These are phyloP conservation scores for Zaprionus tsacasi DNA, from an alignment of 1,140 invertebrate genomes.

Conservation along the genomic window DNA sequence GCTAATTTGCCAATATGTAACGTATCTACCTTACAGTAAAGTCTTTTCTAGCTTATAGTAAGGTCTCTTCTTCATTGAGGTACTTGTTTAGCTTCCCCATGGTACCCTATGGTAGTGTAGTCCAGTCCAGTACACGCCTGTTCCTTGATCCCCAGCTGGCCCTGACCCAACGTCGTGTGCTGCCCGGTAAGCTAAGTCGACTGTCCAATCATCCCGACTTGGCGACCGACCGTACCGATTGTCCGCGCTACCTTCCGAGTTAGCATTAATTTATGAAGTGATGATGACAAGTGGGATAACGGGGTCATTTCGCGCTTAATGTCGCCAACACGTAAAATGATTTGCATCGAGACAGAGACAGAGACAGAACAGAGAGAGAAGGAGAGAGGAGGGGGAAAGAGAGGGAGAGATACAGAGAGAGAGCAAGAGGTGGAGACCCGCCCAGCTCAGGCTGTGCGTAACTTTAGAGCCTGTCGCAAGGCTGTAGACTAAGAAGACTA, in stretches of 20 bases:
- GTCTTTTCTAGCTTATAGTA: too few relatives aligned
- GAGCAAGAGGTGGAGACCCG: background rate
- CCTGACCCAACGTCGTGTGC: slow-evolving; percentile 14
- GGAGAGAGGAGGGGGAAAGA: too few relatives aligned
- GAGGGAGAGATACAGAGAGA: background rate
- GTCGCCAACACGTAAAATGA: slow-evolving; percentile 83
- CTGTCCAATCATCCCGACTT: slow-evolving; percentile 13
- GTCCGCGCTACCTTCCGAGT: slow-evolving; percentile 49
- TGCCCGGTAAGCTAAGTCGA: slow-evolving; percentile 15
- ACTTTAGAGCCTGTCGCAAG: slow-evolving; percentile 74
- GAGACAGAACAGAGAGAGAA: background rate
- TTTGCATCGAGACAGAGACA: slow-evolving; percentile 66
- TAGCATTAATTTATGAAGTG: slow-evolving; percentile 83
- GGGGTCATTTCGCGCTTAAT: slow-evolving; percentile 83
- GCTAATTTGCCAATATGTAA: too few relatives aligned
- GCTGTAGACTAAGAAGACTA: slow-evolving; percentile 40
- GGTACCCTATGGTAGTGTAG: background rate
- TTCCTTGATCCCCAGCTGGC: background rate
- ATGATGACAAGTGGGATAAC: slow-evolving; percentile 84
- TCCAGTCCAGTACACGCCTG: slow-evolving; percentile 5
- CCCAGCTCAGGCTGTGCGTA: slow-evolving; percentile 42
- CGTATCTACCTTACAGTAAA: too few relatives aligned
- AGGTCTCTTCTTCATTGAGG: background rate
- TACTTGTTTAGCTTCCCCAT: background rate
- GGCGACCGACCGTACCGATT: slow-evolving; percentile 12